These are phyloP conservation scores for Standfussiana lucernea DNA, from an alignment of 2,888 invertebrate species.

Conservation along the genomic window DNA sequence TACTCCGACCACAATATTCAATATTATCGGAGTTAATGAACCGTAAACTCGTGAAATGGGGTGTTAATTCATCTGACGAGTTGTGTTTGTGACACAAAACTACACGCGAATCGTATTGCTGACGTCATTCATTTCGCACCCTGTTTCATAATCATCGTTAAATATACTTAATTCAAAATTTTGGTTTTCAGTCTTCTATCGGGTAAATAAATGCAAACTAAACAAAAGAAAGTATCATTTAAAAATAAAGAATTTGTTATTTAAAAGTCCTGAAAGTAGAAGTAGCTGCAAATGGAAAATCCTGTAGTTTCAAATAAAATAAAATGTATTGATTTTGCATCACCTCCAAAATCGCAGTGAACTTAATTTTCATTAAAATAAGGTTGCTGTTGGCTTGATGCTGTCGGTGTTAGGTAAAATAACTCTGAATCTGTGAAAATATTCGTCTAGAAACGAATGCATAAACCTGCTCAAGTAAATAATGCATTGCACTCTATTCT, in stretches of 20 bases:
- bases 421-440: slow-evolving; percentile 6
- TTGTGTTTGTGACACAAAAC: slow-evolving; percentile 67
- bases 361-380: not conserved
- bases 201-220: not conserved
- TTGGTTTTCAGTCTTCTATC: not conserved
- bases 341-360: not conserved
- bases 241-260: not conserved
- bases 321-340: not conserved
- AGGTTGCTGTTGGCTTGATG: not conserved
- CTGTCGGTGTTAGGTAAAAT: not conserved
- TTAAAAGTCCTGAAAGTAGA: not conserved
- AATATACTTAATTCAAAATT: no score
- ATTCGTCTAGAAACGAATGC: slow-evolving; percentile 29
- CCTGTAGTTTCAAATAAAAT: not conserved
- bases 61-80: slow-evolving; percentile 59
- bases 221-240: not conserved
- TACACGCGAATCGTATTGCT: slow-evolving; percentile 32
- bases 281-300: not conserved
- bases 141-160: slow-evolving; percentile 11
- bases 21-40: slow-evolving; percentile 50
- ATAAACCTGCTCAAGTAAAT: slow-evolving; percentile 18
- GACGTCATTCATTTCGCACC: slow-evolving; percentile 45
- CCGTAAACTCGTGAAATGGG: slow-evolving; percentile 54
- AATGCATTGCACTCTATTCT: slow-evolving; percentile 38
- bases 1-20: slow-evolving; percentile 35